Base-by-base conservation (phyloP, 2,113 vertebrate species). In the Tricholaema leucomelas region DNA sequence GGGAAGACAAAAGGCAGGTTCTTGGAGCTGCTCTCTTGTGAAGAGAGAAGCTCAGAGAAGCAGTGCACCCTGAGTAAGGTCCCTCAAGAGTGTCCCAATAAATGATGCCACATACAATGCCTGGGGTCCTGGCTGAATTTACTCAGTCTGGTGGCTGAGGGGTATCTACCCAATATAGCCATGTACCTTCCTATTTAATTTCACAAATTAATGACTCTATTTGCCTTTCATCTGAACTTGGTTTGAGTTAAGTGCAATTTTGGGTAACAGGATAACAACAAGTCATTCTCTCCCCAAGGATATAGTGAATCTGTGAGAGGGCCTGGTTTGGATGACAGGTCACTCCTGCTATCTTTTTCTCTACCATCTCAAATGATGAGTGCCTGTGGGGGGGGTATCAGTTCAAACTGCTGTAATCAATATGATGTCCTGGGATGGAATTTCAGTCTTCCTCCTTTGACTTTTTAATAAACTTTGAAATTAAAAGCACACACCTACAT, bases 401-500 rank as follows among this genome's bases (percentile, higher is more conserved):
- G 87, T 87, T 96, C 93, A 92, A 85, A 93, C 63, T 0, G 79
- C 0, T 92, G 95, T 93, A 95, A 96, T 93, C 93, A 96, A 91
- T 92, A 93, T 80, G 94, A 93, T 80, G 85, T 63, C 67, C 48
- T 44, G 40, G 87, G 94, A 66, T 95, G 93, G 91, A 96, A 96
- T 94, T 96, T 94, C 93, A 96, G 87, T 74, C 87, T 82, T 87
- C 13, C 6, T 73, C 90, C 85, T 95, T 87, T 94, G 93, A 91
- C 69, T 94, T 87, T 92, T 93, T 93, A 77, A 90, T 92, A 89
- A 92, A 94, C 93, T 83, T 77, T 27, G 56, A 89, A 84, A 79
- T 87, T 28, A 85, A 88, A 88, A 85, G 35, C 87, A 79, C n/a
- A 38, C 54, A 38, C 19, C 33, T 23, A 36, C 36, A 30, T 8